Percentiles rank a stretch among this genome's conserved stretches.
Conservation (phyloP, 37 sponge, comb jelly and placozoan species). For the Ianthella basta region DNA sequence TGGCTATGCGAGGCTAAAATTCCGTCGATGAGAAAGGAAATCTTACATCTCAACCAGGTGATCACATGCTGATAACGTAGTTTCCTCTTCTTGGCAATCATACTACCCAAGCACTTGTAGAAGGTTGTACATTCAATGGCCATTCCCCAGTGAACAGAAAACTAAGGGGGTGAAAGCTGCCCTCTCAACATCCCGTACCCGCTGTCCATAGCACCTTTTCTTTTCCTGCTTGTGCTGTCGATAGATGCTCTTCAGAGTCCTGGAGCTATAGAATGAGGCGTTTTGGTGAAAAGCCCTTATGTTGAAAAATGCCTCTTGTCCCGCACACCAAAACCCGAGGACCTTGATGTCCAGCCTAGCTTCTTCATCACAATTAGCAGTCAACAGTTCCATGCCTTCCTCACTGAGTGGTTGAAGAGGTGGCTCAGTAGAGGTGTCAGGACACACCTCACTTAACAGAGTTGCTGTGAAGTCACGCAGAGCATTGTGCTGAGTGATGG, state of each 20-base stretch:
- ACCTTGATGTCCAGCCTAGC: constrained; percentile 4
- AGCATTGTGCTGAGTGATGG: neutral
- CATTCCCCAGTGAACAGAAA: neutral
- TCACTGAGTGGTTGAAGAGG: neutral
- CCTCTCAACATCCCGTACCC: constrained; percentile 18
- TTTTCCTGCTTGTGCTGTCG: neutral
- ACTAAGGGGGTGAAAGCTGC: constrained; percentile 4
- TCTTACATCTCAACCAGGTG: neutral
- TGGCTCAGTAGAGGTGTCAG: neutral
- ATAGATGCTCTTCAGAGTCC: neutral
- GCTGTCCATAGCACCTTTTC: neutral
- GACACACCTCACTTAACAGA: neutral
- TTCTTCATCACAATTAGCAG: constrained; percentile 2
- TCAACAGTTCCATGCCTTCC: neutral
- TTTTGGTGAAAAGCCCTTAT: neutral
- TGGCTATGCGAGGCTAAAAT: too few species aligned
- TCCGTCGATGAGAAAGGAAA: too few species aligned
- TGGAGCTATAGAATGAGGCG: neutral
- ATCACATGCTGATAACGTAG: neutral
- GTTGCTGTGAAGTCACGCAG: neutral
- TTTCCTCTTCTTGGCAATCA: constrained; percentile 5
- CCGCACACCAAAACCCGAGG: neutral
- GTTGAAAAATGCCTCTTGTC: neutral
- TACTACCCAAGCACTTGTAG: neutral
- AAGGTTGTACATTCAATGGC: neutral